These are phyloP conservation scores for Apocrypta bakeri DNA, from an alignment of 1,140 invertebrate species.

Conservation along the genomic window DNA sequence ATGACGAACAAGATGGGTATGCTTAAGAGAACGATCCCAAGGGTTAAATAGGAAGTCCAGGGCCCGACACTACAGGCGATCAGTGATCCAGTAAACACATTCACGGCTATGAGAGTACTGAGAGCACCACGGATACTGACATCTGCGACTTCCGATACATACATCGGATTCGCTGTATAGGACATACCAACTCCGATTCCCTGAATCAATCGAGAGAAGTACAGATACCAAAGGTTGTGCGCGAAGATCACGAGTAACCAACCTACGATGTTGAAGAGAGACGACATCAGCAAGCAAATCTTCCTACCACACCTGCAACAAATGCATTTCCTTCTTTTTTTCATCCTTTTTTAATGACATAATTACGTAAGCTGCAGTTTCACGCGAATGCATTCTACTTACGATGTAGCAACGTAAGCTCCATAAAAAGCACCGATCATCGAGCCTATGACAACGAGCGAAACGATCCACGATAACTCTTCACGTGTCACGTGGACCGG, in stretches of 20 bases:
- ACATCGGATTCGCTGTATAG: slow-evolving; percentile 83
- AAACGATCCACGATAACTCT: slow-evolving; percentile 69
- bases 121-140: slow-evolving; percentile 81
- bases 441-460: slow-evolving; percentile 71
- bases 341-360: too few relatives aligned
- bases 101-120: slow-evolving; percentile 81
- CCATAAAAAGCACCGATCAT: slow-evolving; percentile 73
- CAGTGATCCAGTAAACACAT: slow-evolving; percentile 80
- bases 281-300: slow-evolving; percentile 78
- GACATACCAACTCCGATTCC: slow-evolving; percentile 83
- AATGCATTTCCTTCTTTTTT: too few relatives aligned
- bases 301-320: slow-evolving; percentile 79
- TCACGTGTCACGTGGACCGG: slow-evolving; percentile 64
- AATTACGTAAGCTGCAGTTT: too few relatives aligned
- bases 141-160: slow-evolving; percentile 81
- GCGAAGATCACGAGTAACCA: slow-evolving; percentile 81
- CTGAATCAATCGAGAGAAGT: slow-evolving; percentile 76
- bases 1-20: slow-evolving; percentile 78
- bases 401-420: slow-evolving; percentile 65
- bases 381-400: not conserved
- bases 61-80: slow-evolving; percentile 82
- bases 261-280: slow-evolving; percentile 79
- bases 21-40: slow-evolving; percentile 74
- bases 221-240: slow-evolving; percentile 73
- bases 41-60: slow-evolving; percentile 76